phyloP scores from a whole-genome alignment of 2,888 invertebrate species.

The Drosophila melanocephala region DNA sequence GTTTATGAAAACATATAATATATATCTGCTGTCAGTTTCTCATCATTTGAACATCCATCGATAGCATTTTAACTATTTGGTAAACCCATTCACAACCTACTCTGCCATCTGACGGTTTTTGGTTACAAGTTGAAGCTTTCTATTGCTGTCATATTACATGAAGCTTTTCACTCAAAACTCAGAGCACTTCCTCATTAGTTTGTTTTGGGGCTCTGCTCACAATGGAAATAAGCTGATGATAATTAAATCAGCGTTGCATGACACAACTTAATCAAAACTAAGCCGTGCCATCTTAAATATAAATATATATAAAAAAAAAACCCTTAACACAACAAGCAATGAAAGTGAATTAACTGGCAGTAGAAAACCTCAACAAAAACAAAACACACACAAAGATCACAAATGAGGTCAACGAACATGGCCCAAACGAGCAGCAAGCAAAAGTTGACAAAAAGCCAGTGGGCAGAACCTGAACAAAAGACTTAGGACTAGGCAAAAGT shows the following conservation, averaged over 20 bases:
- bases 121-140: slow-evolving; percentile 54
- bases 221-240: slow-evolving; percentile 66
- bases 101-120: slow-evolving; percentile 31
- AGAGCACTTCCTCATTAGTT: slow-evolving; percentile 72
- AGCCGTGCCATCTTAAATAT: slow-evolving; percentile 51
- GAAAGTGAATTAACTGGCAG: slow-evolving; percentile 74
- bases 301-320: slow-evolving; percentile 4
- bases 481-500: slow-evolving; percentile 46
- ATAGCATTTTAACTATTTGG: slow-evolving; percentile 32
- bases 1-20: not conserved
- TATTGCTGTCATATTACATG: slow-evolving; percentile 50
- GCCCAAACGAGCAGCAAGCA: slow-evolving; percentile 44
- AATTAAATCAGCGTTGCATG: slow-evolving; percentile 80
- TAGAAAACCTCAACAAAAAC: slow-evolving; percentile 39
- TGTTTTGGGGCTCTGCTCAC: slow-evolving; percentile 41
- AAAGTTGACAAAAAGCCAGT: slow-evolving; percentile 67
- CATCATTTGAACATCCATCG: slow-evolving; percentile 12
- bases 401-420: slow-evolving; percentile 74
- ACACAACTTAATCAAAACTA: slow-evolving; percentile 80
- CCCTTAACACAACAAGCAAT: slow-evolving; percentile 41
- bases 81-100: slow-evolving; percentile 32
- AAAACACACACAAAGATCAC: slow-evolving; percentile 28
- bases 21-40: not conserved
- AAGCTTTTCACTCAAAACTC: slow-evolving; percentile 52
- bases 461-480: slow-evolving; percentile 65